phyloP scores from a whole-genome alignment of 2,113 vertebrate genomes.

The Pituophis catenifer region DNA sequence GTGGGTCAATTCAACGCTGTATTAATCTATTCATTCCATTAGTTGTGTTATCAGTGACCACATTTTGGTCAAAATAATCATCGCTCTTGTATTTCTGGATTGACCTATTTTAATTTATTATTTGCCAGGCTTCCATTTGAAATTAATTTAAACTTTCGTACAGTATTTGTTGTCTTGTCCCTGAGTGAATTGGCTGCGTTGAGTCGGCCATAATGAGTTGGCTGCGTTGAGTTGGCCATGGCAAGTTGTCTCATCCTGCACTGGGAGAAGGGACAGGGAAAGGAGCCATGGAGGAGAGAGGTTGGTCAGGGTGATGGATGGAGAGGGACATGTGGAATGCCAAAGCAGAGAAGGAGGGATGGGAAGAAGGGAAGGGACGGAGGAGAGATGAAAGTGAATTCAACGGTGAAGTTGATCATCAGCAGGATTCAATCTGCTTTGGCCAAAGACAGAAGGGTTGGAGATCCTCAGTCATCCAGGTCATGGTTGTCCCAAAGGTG shows the following conservation, averaged over 20 bases:
- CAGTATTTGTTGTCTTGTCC: not conserved
- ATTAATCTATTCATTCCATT: not conserved
- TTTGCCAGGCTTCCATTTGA: not conserved
- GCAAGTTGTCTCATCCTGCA: not conserved
- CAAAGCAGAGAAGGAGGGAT: not conserved
- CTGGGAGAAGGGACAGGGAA: not conserved
- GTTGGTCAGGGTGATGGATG: not conserved
- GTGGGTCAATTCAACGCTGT: not conserved
- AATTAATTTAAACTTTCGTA: not conserved
- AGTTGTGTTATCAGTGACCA: not conserved
- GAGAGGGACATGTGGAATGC: not conserved
- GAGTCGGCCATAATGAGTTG: too few species aligned
- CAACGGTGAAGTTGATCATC: not conserved
- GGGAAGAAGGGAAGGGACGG: not conserved
- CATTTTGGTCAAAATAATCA: not conserved
- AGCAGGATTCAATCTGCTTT: not conserved
- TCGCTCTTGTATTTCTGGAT: not conserved
- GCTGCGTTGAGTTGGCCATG: not conserved
- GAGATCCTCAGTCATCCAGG: not conserved
- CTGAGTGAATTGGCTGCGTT: not conserved
- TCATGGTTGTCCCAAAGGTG: not conserved
- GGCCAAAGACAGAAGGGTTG: accelerated
- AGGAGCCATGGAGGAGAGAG: accelerated
- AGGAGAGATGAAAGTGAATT: not conserved
- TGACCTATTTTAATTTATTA: not conserved